Percentiles rank a stretch among this genome's conserved stretches.
Evolutionary conservation across 2,888 invertebrate species (phyloP).

Genomic region (Agriopis leucophaearia): DNA sequence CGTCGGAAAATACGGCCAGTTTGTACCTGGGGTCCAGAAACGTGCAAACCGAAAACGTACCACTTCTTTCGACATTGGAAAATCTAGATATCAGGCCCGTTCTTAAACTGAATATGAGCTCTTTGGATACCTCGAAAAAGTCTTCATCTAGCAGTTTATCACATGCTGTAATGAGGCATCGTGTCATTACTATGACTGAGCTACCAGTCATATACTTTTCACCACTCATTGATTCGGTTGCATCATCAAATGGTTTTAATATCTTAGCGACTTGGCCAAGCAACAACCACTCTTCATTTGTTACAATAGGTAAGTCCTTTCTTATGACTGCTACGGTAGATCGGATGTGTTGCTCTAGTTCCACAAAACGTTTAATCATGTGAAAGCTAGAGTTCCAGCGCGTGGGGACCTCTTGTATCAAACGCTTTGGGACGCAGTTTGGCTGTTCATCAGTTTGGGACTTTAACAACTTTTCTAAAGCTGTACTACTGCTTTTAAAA

Average conservation of each 20-base stretch:
- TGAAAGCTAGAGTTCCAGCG: constrained; percentile 2
- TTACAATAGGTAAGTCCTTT: neutral
- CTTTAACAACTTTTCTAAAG: neutral
- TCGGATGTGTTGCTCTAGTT: neutral
- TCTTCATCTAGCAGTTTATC: neutral
- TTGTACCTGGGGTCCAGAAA: no score
- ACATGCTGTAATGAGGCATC: neutral
- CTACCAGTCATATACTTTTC: constrained; percentile 3
- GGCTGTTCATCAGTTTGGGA: neutral
- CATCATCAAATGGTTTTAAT: neutral
- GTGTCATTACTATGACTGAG: neutral
- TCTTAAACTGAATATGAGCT: no score
- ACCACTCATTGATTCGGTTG: neutral
- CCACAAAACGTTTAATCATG: neutral
- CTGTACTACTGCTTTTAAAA: neutral
- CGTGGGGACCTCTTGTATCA: neutral
- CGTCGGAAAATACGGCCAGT: no score
- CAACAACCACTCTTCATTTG: neutral
- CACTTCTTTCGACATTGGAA: no score
- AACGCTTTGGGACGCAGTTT: neutral
- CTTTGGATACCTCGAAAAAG: no score
- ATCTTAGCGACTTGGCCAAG: neutral
- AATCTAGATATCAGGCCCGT: no score
- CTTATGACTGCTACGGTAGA: neutral
- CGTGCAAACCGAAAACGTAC: no score